These are phyloP conservation scores for Andrena flavipes DNA, from an alignment of 2,888 invertebrate genomes.

Conservation along the genomic window DNA sequence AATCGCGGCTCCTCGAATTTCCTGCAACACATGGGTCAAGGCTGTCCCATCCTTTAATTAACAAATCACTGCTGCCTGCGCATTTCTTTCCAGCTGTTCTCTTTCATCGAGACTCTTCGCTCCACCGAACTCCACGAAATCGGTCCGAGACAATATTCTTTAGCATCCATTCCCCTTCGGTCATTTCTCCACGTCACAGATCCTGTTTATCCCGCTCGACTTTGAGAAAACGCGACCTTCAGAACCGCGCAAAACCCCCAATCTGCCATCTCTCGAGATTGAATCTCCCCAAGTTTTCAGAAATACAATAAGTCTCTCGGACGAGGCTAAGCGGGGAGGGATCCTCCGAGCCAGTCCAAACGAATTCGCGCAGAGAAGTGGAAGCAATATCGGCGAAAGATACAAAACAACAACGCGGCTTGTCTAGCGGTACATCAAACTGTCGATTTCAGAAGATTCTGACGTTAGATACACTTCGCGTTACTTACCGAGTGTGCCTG, in stretches of 20 bases:
- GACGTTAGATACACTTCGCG: background rate
- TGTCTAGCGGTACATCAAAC: background rate
- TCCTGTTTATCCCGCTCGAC: conserved; percentile 27
- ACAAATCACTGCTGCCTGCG: conserved; percentile 1
- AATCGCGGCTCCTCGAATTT: conserved; percentile 55
- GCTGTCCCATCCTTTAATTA: conserved; percentile 32
- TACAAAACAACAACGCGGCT: conserved; percentile 3
- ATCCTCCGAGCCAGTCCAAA: background rate
- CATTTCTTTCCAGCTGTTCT: background rate
- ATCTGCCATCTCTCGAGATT: conserved; percentile 21
- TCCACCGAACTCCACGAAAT: background rate
- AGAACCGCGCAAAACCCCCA: conserved; percentile 20
- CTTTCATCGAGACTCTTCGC: conserved; percentile 2
- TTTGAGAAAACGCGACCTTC: conserved; percentile 14
- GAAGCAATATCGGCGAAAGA: conserved; percentile 14
- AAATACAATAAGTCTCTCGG: conserved; percentile 21
- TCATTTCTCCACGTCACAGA: conserved; percentile 9
- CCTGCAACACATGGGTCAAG: conserved; percentile 52
- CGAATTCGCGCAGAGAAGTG: conserved; percentile 7
- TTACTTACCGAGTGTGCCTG: background rate
- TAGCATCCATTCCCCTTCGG: background rate
- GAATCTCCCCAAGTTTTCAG: conserved; percentile 30
- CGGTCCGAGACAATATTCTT: background rate
- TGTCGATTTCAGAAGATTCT: conserved; percentile 1
- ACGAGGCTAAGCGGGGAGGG: background rate